Conservation (phyloP, 2,113 vertebrate genomes). For the Prionailurus bengalensis region DNA sequence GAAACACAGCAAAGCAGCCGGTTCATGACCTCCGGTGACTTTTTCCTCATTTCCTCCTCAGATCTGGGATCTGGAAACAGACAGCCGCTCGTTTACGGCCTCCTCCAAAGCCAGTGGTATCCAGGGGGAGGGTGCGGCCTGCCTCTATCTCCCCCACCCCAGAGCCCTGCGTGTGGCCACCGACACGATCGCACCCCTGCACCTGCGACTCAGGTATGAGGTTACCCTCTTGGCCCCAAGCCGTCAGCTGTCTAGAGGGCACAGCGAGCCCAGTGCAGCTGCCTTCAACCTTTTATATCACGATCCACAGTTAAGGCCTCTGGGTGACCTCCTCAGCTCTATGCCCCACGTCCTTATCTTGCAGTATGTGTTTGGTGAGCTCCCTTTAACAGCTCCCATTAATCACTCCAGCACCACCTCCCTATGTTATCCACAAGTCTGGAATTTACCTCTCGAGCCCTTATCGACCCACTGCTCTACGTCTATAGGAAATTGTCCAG, state of each 20-base stretch:
- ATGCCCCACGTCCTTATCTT: too few species aligned
- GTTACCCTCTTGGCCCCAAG: background rate
- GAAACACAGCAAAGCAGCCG: background rate
- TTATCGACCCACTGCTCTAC: background rate
- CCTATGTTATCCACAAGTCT: background rate
- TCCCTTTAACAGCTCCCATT: background rate
- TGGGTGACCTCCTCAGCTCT: rapidly evolving
- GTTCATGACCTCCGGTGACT: rapidly evolving
- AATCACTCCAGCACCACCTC: background rate
- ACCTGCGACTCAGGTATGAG: conserved; percentile 86
- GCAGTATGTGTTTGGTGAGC: background rate
- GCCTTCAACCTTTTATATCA: background rate
- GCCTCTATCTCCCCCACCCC: conserved; percentile 80
- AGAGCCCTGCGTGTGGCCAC: conserved; percentile 86
- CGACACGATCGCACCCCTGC: conserved; percentile 83
- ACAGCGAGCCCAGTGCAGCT: background rate
- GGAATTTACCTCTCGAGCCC: background rate
- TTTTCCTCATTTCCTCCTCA: conserved; percentile 58
- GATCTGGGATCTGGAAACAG: conserved; percentile 90
- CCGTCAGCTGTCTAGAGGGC: background rate
- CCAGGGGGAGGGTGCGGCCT: conserved; percentile 84
- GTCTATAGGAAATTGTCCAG: background rate
- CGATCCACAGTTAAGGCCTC: background rate
- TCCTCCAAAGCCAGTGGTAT: conserved; percentile 85
- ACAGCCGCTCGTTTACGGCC: conserved; percentile 87